These are phyloP conservation scores for Leistus spinibarbis DNA, from an alignment of 2,888 invertebrate genomes.

Conservation along the genomic window DNA sequence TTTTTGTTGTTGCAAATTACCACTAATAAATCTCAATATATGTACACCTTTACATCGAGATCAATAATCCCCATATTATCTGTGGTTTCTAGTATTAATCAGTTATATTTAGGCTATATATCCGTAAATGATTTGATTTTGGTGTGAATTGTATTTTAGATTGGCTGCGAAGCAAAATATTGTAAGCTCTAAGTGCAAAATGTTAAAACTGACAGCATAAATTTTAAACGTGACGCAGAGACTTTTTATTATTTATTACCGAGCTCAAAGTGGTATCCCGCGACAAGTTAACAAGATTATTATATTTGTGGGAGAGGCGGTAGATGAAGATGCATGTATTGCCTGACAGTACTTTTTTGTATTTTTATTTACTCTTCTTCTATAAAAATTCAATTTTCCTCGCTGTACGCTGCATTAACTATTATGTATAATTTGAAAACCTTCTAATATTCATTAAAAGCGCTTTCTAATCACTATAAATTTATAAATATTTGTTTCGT, in stretches of 20 bases:
- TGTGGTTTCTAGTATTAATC: not conserved
- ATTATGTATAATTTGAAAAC: not conserved
- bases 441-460: not conserved
- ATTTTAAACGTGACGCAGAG: not conserved
- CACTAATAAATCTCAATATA: too few relatives aligned
- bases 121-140: not conserved
- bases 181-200: not conserved
- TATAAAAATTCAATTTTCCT: not conserved
- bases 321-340: conserved; percentile 18
- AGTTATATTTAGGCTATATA: not conserved
- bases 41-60: too few relatives aligned
- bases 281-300: conserved; percentile 34
- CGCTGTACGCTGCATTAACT: too few relatives aligned
- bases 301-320: conserved; percentile 20
- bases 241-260: conserved; percentile 1
- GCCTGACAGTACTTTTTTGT: not conserved
- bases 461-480: too few relatives aligned
- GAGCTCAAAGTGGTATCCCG: conserved; percentile 21
- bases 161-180: not conserved
- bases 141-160: not conserved
- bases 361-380: not conserved
- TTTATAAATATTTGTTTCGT: too few relatives aligned
- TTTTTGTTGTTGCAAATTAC: too few relatives aligned
- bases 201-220: not conserved
- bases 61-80: too few relatives aligned